Conservation (phyloP, 2,113 vertebrate genomes). For the Halcyon malimbica region DNA sequence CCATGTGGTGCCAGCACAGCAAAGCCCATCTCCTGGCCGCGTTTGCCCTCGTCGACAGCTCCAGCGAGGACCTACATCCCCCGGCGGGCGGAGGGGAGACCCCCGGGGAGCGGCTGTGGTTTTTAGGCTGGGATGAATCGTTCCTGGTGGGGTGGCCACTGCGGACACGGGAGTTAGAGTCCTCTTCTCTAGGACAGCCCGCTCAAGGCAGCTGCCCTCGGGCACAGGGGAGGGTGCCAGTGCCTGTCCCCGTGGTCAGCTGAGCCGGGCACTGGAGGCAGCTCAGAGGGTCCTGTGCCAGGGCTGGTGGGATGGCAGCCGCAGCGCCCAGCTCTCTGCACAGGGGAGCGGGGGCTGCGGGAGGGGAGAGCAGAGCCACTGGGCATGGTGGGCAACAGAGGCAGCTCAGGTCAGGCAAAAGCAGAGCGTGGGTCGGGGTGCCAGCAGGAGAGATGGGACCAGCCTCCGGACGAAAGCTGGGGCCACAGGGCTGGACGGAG, state of each 20-base stretch:
- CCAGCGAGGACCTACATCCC: neutral
- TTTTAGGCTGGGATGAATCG: neutral
- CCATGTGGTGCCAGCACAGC: neutral
- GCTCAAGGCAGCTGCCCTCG: neutral
- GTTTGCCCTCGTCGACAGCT: accelerated
- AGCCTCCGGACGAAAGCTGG: neutral
- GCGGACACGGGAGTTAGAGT: accelerated
- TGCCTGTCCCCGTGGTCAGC: neutral
- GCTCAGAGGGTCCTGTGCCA: neutral
- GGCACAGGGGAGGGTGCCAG: neutral
- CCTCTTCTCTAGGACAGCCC: neutral
- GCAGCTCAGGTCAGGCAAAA: neutral
- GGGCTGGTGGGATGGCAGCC: neutral
- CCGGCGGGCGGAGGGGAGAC: neutral
- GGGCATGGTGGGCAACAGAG: neutral
- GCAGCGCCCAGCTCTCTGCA: accelerated
- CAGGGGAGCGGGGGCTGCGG: neutral
- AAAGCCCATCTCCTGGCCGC: neutral
- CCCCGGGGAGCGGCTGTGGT: neutral
- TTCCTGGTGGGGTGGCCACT: neutral
- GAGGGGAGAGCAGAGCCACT: neutral
- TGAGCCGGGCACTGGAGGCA: neutral
- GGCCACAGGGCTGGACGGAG: neutral
- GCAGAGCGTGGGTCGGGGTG: neutral
- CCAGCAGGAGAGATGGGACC: neutral